Evolutionary conservation across 2,888 invertebrate species (phyloP).

Genomic region (Dryobota labecula): DNA sequence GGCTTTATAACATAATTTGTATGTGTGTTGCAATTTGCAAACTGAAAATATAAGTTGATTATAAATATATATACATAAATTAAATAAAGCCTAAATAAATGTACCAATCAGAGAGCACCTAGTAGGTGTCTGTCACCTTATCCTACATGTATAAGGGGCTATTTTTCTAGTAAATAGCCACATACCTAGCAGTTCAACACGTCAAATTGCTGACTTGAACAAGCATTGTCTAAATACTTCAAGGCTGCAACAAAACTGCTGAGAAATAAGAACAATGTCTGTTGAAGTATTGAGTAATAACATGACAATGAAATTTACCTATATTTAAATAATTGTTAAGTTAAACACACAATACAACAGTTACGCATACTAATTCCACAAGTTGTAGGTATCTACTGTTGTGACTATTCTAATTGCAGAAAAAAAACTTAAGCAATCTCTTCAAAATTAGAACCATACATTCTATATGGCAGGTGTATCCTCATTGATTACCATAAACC

Average conservation of each 20-base stretch:
- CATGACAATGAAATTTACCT: slow-evolving; percentile 4
- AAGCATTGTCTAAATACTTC: slow-evolving; percentile 11
- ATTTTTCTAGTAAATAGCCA: neutral
- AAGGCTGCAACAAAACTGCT: slow-evolving; percentile 1
- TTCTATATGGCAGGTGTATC: neutral
- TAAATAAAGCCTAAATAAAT: too few relatives aligned
- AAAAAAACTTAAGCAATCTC: neutral
- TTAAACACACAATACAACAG: neutral
- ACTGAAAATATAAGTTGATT: too few relatives aligned
- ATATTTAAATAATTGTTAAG: neutral
- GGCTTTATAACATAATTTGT: too few relatives aligned
- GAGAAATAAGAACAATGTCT: slow-evolving; percentile 4
- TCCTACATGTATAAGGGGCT: too few relatives aligned
- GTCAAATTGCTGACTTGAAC: neutral
- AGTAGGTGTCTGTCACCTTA: neutral
- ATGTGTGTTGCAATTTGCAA: too few relatives aligned
- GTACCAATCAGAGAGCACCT: neutral
- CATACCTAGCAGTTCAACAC: neutral
- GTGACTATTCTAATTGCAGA: neutral
- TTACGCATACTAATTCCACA: neutral
- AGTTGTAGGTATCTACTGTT: neutral
- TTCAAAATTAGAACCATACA: neutral
- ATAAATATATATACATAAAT: too few relatives aligned
- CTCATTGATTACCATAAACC: neutral
- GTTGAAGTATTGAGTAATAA: neutral